These are phyloP conservation scores for Rhodinocichla rosea DNA, from an alignment of 2,113 vertebrate genomes.

Conservation along the genomic window DNA sequence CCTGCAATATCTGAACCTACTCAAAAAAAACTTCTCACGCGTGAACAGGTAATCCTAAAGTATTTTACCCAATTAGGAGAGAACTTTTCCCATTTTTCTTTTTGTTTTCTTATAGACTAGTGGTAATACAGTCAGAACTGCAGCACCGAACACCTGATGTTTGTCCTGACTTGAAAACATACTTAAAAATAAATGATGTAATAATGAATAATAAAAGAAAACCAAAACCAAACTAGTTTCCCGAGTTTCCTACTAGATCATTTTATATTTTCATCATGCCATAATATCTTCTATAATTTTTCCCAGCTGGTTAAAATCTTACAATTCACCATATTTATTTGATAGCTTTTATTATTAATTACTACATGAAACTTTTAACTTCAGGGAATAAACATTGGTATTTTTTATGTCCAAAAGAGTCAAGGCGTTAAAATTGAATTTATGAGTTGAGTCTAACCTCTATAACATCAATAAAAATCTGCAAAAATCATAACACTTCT, in stretches of 20 bases:
- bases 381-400: background rate
- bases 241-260: background rate
- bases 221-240: background rate
- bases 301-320: background rate
- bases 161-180: background rate
- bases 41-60: background rate
- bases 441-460: background rate
- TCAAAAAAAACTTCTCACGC: background rate
- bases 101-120: background rate
- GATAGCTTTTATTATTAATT: background rate
- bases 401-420: background rate
- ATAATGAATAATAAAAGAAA: background rate
- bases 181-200: background rate
- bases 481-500: background rate
- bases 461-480: background rate
- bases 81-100: background rate
- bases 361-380: background rate
- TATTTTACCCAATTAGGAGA: background rate
- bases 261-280: background rate
- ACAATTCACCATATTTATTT: background rate
- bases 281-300: background rate
- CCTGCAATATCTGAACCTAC: background rate
- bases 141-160: background rate
- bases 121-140: background rate
- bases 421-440: background rate